Conservation (phyloP, 1,140 invertebrate species). For the Drosophila repletoides region DNA sequence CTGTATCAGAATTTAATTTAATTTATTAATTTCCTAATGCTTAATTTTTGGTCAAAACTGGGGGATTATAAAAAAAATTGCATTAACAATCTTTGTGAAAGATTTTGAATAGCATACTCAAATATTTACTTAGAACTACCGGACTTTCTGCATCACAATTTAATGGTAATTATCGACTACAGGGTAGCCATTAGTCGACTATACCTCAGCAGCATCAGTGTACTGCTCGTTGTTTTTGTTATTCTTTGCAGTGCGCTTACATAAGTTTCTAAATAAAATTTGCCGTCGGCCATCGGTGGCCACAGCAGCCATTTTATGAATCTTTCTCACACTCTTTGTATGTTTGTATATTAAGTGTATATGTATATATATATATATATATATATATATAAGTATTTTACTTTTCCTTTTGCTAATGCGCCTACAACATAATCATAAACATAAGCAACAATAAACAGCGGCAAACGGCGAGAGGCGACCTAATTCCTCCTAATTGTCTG, state of each 20-base stretch:
- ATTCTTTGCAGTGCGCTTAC: conserved; percentile 5
- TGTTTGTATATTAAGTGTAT: neutral
- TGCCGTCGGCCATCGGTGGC: conserved; percentile 19
- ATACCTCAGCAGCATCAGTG: no score
- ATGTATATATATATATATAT: neutral
- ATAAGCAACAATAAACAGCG: conserved; percentile 51
- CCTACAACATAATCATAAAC: conserved; percentile 64
- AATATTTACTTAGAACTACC: no score
- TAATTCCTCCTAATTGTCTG: conserved; percentile 57
- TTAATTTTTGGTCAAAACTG: no score
- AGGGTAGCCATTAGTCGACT: neutral
- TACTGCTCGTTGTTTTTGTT: neutral
- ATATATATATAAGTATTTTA: neutral
- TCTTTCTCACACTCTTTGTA: neutral
- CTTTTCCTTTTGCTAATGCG: conserved; percentile 65
- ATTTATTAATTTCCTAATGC: no score
- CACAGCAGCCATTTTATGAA: conserved; percentile 3
- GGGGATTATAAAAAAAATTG: no score
- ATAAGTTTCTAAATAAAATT: conserved; percentile 48
- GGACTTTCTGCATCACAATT: no score
- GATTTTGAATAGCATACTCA: no score
- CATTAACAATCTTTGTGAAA: no score
- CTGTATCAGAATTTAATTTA: no score
- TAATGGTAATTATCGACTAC: no score
- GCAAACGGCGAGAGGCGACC: conserved; percentile 34